These are phyloP conservation scores for Mycogona germanica DNA, from an alignment of 2,888 invertebrate species.

Conservation along the genomic window DNA sequence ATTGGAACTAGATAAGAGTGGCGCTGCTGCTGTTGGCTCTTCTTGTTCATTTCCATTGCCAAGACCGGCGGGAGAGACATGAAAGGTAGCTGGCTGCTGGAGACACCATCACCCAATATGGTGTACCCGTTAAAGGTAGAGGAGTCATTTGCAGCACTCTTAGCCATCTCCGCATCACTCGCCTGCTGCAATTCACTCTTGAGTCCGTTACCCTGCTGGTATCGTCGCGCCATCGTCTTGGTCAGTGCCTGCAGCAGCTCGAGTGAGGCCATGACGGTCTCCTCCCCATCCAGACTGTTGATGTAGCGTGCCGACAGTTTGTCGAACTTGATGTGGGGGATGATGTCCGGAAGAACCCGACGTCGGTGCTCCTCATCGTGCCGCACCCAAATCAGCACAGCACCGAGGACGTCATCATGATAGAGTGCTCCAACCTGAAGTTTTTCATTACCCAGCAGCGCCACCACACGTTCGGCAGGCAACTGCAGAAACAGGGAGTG, in stretches of 20 bases:
- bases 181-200: neutral
- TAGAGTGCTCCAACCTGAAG: conserved; percentile 1
- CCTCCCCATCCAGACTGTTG: conserved; percentile 9
- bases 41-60: no score
- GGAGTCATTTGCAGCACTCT: no score
- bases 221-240: conserved; percentile 12
- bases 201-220: conserved; percentile 3
- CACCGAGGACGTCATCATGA: conserved; percentile 8
- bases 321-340: conserved; percentile 13
- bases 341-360: conserved; percentile 13
- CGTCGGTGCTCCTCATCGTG: neutral
- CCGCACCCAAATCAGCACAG: conserved; percentile 7
- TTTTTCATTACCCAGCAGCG: conserved; percentile 9
- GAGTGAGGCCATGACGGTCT: conserved; percentile 9
- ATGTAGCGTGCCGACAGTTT: conserved; percentile 9
- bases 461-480: conserved; percentile 9
- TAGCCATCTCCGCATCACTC: neutral
- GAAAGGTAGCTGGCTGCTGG: neutral
- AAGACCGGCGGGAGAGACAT: no score
- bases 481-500: conserved; percentile 3
- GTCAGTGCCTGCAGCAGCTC: conserved; percentile 13
- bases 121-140: no score
- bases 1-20: no score
- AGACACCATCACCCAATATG: no score
- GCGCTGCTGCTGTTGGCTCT: neutral